Conservation (phyloP, 1,140 invertebrate genomes). For the Antheraea mylitta region DNA sequence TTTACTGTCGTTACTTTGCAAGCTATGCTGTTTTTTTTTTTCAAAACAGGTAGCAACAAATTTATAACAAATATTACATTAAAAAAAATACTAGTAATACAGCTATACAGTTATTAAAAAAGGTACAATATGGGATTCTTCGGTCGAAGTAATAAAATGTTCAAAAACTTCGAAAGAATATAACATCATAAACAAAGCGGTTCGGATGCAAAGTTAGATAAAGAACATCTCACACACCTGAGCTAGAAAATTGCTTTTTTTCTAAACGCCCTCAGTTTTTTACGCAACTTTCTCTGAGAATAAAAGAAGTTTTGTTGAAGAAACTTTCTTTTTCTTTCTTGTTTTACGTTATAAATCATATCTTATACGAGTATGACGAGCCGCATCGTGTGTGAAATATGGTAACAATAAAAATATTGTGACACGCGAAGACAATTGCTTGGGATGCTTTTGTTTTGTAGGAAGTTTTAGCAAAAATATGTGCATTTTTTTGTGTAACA, state of each 20-base stretch:
- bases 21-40: conserved; percentile 25
- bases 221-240: conserved; percentile 78
- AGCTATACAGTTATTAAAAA: conserved; percentile 25
- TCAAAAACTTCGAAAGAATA: conserved; percentile 77
- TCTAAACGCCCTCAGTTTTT: conserved; percentile 76
- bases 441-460: conserved; percentile 43
- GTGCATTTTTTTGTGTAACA: conserved; percentile 22
- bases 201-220: conserved; percentile 78
- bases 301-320: conserved; percentile 75
- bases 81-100: not conserved
- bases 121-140: conserved; percentile 59
- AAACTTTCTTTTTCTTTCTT: conserved; percentile 69
- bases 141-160: conserved; percentile 74
- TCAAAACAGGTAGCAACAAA: not conserved
- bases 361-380: conserved; percentile 53
- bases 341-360: conserved; percentile 59
- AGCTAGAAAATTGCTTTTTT: conserved; percentile 79
- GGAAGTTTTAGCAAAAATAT: conserved; percentile 34
- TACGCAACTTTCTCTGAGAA: conserved; percentile 76
- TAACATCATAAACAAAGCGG: conserved; percentile 73
- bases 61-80: not conserved
- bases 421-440: conserved; percentile 52
- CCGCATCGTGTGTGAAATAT: conserved; percentile 50
- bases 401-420: conserved; percentile 68
- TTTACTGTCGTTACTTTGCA: conserved; percentile 44